Percentiles rank a stretch among this genome's conserved stretches.
Evolutionary conservation across 1,140 invertebrate genomes (phyloP).

Genomic region (Temnothorax longispinosus): DNA sequence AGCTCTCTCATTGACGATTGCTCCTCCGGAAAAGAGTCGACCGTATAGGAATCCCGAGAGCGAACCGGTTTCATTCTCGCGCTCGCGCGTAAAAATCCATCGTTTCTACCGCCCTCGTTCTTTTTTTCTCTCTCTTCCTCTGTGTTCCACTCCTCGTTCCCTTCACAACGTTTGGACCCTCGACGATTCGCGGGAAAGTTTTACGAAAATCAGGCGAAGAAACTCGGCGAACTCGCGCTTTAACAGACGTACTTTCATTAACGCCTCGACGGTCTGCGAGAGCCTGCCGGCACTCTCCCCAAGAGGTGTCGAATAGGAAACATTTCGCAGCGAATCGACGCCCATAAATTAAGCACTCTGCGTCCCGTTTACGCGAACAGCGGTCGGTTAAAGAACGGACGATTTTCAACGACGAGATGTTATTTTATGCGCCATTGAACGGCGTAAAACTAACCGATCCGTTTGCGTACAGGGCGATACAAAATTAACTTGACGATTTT

Average conservation of each 20-base stretch:
- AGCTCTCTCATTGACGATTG: slow-evolving; percentile 66
- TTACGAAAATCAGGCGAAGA: slow-evolving; percentile 75
- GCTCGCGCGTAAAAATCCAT: slow-evolving; percentile 76
- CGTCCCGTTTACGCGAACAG: slow-evolving; percentile 26
- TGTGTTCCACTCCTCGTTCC: slow-evolving; percentile 20
- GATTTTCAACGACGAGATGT: not conserved
- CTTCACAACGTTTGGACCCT: slow-evolving; percentile 60
- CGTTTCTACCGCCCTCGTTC: slow-evolving; percentile 60
- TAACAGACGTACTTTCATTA: slow-evolving; percentile 83
- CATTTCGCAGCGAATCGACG: slow-evolving; percentile 69
- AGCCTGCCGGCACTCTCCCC: slow-evolving; percentile 38
- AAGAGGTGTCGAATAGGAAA: slow-evolving; percentile 69
- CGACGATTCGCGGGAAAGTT: slow-evolving; percentile 73
- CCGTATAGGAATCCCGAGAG: slow-evolving; percentile 65
- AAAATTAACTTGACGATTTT: not conserved
- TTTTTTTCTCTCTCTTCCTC: slow-evolving; percentile 59
- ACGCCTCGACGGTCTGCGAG: slow-evolving; percentile 70
- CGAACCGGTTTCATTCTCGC: slow-evolving; percentile 77
- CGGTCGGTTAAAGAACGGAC: not conserved
- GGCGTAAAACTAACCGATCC: not conserved
- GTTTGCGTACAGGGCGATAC: not conserved
- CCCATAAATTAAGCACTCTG: slow-evolving; percentile 65
- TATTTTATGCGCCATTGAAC: not conserved
- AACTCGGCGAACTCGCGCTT: slow-evolving; percentile 74
- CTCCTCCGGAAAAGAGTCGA: slow-evolving; percentile 64